Evolutionary conservation across 1,140 invertebrate genomes (phyloP).

Genomic region (Chymomyza costata): DNA sequence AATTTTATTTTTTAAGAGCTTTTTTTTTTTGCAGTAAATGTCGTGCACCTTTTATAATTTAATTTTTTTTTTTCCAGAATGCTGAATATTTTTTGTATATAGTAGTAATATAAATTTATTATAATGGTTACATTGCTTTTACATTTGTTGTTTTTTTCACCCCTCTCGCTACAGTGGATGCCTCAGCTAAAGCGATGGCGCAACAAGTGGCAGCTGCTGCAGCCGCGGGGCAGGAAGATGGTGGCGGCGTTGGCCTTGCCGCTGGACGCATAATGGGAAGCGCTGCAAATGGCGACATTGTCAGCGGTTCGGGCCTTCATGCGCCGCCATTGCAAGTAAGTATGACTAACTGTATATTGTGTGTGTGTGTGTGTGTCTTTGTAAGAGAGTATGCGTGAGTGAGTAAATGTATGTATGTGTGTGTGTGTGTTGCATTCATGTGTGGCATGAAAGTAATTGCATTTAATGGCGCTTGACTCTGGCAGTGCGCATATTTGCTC

Average conservation of each 20-base stretch:
- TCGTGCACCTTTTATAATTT: too few species aligned
- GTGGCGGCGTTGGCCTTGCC: slow-evolving; percentile 2
- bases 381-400: too few species aligned
- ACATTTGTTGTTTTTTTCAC: slow-evolving; percentile 10
- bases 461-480: slow-evolving; percentile 42
- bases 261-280: slow-evolving; percentile 35
- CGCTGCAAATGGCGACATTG: slow-evolving; percentile 80
- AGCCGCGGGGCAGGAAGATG: slow-evolving; percentile 56
- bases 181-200: slow-evolving; percentile 48
- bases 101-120: too few species aligned
- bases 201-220: slow-evolving; percentile 46
- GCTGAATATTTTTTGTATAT: too few species aligned
- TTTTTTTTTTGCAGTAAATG: too few species aligned
- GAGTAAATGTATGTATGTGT: slow-evolving; percentile 17
- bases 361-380: not conserved
- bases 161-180: slow-evolving; percentile 49
- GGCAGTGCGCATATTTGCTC: not conserved
- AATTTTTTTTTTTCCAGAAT: too few species aligned
- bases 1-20: too few species aligned
- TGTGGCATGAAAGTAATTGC: slow-evolving; percentile 57
- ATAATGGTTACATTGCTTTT: too few species aligned
- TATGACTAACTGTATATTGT: slow-evolving; percentile 5
- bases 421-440: slow-evolving; percentile 21
- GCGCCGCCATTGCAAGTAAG: slow-evolving; percentile 81
- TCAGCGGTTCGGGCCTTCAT: slow-evolving; percentile 56